Conservation (phyloP, 2,113 vertebrate species). For the Manacus vitellinus region DNA sequence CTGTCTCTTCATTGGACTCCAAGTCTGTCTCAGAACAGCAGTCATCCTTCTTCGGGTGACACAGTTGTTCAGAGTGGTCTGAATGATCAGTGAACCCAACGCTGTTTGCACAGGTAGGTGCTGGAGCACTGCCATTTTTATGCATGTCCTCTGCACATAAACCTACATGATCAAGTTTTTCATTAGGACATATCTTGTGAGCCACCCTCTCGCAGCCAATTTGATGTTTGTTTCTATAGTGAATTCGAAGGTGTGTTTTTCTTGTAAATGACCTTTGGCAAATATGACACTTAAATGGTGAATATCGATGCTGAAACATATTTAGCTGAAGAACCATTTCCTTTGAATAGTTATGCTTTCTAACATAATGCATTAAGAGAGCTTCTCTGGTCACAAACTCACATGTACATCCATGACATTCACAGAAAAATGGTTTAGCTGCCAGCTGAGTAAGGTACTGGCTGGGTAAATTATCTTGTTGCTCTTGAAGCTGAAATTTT, state of each 20-base stretch:
- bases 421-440: slow-evolving; percentile 90
- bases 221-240: slow-evolving; percentile 88
- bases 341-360: slow-evolving; percentile 84
- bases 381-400: slow-evolving; percentile 89
- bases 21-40: slow-evolving; percentile 78
- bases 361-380: slow-evolving; percentile 89
- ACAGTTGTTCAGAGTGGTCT: slow-evolving; percentile 46
- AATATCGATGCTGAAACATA: slow-evolving; percentile 85
- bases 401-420: slow-evolving; percentile 83
- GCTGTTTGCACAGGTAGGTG: background rate
- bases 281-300: slow-evolving; percentile 92
- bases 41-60: slow-evolving; percentile 73
- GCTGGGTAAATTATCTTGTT: slow-evolving; percentile 70
- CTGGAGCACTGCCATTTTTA: slow-evolving; percentile 35
- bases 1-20: slow-evolving; percentile 78
- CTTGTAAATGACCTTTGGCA: slow-evolving; percentile 90
- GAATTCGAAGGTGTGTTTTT: slow-evolving; percentile 85
- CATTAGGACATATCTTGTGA: slow-evolving; percentile 71
- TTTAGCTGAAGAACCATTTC: slow-evolving; percentile 85
- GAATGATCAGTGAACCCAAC: slow-evolving; percentile 33
- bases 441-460: slow-evolving; percentile 80
- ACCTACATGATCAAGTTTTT: slow-evolving; percentile 67
- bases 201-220: slow-evolving; percentile 72
- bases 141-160: slow-evolving; percentile 57
- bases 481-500: slow-evolving; percentile 71